phyloP scores from a whole-genome alignment of 2,797 vertebrate genomes.

The Smutsia temminckii region DNA sequence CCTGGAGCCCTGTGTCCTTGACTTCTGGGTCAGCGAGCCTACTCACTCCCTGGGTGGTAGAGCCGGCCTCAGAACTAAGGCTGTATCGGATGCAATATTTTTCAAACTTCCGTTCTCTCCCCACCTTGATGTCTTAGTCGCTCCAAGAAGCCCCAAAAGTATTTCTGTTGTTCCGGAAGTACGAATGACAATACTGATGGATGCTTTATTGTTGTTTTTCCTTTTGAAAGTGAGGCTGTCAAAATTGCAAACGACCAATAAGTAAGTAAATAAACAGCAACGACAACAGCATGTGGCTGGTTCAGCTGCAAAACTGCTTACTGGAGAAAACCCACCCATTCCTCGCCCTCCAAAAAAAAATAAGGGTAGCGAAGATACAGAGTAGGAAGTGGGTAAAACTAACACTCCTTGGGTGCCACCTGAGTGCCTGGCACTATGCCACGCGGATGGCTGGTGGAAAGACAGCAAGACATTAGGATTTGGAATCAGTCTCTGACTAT shows the following conservation, averaged over 20 bases:
- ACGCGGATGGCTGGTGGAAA: conserved; percentile 28
- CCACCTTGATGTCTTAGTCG: background rate
- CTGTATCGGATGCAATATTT: background rate
- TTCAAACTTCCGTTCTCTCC: background rate
- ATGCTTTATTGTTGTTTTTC: conserved; percentile 3
- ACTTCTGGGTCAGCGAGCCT: conserved; percentile 3
- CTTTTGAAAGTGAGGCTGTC: conserved; percentile 49
- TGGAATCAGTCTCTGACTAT: background rate
- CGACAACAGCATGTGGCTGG: conserved; percentile 19
- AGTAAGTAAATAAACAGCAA: background rate
- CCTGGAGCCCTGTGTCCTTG: background rate
- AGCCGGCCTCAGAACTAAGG: background rate
- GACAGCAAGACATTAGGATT: background rate
- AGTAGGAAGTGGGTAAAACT: conserved; percentile 46
- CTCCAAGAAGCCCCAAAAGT: conserved; percentile 37
- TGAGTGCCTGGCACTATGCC: conserved; percentile 4
- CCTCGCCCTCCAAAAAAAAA: background rate
- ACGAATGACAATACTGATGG: conserved; percentile 18
- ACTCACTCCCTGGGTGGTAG: background rate
- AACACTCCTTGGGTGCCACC: conserved; percentile 13
- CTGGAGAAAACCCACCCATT: background rate
- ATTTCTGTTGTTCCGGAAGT: conserved; percentile 39
- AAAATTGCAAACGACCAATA: conserved; percentile 26
- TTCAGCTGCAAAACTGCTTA: conserved; percentile 68
- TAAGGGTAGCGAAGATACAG: background rate